Percentiles rank a stretch among this genome's conserved stretches.
These are phyloP conservation scores for Campoplex capitator DNA, from an alignment of 2,888 invertebrate species.

Conservation along the genomic window DNA sequence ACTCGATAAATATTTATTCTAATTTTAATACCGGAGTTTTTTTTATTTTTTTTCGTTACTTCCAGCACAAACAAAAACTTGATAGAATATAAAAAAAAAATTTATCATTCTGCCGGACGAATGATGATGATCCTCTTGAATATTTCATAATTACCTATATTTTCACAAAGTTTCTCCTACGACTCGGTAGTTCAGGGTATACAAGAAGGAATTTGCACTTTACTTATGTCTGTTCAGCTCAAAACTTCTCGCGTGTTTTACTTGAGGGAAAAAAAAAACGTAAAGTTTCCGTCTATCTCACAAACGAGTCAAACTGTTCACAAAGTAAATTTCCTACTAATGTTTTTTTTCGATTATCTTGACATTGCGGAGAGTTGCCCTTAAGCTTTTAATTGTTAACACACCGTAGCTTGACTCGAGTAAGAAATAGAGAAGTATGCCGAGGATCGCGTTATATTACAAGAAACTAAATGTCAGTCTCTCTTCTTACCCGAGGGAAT, in stretches of 20 bases:
- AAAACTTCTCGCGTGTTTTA: constrained; percentile 1
- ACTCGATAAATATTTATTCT: background rate
- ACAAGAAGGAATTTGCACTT: constrained; percentile 5
- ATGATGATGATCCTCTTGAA: no score
- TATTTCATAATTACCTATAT: background rate
- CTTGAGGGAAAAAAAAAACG: background rate
- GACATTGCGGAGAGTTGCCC: constrained; percentile 18
- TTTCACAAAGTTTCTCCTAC: background rate
- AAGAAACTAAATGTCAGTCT: background rate
- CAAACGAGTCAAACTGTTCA: constrained; percentile 3
- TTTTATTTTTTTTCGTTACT: background rate
- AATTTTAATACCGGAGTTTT: background rate
- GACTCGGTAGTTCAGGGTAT: background rate
- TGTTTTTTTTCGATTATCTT: constrained; percentile 59
- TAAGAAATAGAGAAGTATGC: background rate
- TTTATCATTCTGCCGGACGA: no score
- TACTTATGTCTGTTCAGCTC: background rate
- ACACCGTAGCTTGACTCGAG: constrained; percentile 11
- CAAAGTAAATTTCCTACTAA: constrained; percentile 31
- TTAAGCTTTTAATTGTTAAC: constrained; percentile 44
- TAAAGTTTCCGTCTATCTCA: background rate
- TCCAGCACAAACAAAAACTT: background rate
- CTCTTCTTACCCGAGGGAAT: constrained; percentile 23
- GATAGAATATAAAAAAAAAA: background rate
- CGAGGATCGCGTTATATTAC: constrained; percentile 31